Percentiles rank a stretch among this genome's conserved stretches.
Evolutionary conservation across 2,113 vertebrate genomes (phyloP).

Genomic region (Uria aalge): DNA sequence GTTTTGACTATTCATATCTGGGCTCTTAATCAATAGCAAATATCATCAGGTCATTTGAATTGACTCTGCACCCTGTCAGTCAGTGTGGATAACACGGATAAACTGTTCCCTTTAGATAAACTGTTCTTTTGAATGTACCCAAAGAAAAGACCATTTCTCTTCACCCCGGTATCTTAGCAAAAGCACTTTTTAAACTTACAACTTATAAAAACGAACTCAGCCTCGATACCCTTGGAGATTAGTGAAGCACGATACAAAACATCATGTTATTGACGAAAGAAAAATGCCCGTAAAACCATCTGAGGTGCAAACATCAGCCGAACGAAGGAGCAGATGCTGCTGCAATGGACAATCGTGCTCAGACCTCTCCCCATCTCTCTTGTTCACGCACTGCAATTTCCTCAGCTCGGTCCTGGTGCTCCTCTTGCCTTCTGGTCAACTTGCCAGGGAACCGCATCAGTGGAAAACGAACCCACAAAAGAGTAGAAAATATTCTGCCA

Average conservation of each 20-base stretch:
- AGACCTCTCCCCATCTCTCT: background rate
- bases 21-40: background rate
- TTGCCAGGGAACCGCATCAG: background rate
- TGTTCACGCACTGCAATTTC: fast-evolving
- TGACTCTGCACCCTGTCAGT: background rate
- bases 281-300: background rate
- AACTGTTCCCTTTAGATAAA: background rate
- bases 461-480: background rate
- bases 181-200: background rate
- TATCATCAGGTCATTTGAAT: background rate
- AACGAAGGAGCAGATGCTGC: background rate
- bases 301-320: background rate
- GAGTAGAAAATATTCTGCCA: background rate
- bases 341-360: background rate
- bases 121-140: background rate
- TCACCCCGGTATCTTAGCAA: background rate
- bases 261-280: background rate
- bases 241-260: background rate
- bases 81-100: background rate
- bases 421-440: background rate
- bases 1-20: background rate
- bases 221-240: background rate
- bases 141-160: background rate
- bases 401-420: background rate
- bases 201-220: background rate